A percentile compares a stretch with the other conserved stretches of the same genome.
These are phyloP conservation scores for Zaprionus nigranus DNA, from an alignment of 1,140 invertebrate genomes.

Conservation along the genomic window DNA sequence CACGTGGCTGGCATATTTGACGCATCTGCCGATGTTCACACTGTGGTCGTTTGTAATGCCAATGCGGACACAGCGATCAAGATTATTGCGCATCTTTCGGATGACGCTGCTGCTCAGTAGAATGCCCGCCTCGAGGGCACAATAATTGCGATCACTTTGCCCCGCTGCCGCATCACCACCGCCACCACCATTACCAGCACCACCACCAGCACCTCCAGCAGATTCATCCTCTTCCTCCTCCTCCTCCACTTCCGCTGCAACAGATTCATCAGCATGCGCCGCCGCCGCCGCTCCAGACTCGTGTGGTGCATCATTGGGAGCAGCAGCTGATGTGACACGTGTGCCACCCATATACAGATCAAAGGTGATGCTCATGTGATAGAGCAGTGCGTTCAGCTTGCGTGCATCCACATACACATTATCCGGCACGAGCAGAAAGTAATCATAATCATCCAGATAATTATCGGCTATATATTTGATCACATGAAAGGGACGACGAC, in stretches of 20 bases:
- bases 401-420: slow-evolving; percentile 91
- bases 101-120: slow-evolving; percentile 91
- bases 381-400: slow-evolving; percentile 88
- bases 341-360: slow-evolving; percentile 90
- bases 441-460: slow-evolving; percentile 95
- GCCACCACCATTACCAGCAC: slow-evolving; percentile 8
- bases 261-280: neutral
- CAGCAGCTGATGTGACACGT: slow-evolving; percentile 29
- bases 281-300: neutral
- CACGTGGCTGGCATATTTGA: slow-evolving; percentile 88
- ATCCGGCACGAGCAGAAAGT: slow-evolving; percentile 94
- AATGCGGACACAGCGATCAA: slow-evolving; percentile 95
- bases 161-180: slow-evolving; percentile 22
- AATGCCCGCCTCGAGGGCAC: slow-evolving; percentile 89
- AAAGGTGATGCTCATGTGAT: slow-evolving; percentile 91
- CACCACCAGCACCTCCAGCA: neutral
- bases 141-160: slow-evolving; percentile 77
- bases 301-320: neutral
- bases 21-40: slow-evolving; percentile 93
- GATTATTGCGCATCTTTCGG: slow-evolving; percentile 88
- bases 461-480: slow-evolving; percentile 96
- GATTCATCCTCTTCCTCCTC: slow-evolving; percentile 8
- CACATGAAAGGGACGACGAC: slow-evolving; percentile 92
- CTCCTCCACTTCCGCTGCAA: neutral
- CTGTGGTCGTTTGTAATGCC: slow-evolving; percentile 91